These are phyloP conservation scores for Erpetoichthys calabaricus DNA, from an alignment of 2,797 vertebrate genomes.

Conservation along the genomic window DNA sequence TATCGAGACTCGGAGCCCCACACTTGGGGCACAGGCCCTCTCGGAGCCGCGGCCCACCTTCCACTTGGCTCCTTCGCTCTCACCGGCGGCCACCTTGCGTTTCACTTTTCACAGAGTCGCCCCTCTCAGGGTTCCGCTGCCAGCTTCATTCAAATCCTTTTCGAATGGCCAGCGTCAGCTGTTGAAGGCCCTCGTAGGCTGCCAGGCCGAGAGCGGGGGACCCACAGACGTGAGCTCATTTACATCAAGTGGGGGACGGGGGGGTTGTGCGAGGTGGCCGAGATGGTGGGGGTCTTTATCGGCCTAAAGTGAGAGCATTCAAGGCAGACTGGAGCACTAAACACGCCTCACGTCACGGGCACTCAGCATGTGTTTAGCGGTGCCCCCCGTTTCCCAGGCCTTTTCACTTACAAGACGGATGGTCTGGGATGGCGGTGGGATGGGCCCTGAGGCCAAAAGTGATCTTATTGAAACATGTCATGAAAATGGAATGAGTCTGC, in stretches of 20 bases:
- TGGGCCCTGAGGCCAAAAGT: constrained; percentile 5
- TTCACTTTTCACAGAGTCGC: constrained; percentile 23
- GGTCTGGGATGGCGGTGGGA: neutral
- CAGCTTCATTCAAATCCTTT: constrained; percentile 37
- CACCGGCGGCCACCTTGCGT: constrained; percentile 3
- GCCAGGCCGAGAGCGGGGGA: constrained; percentile 24
- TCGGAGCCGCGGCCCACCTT: too few relatives aligned
- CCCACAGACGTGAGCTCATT: constrained; percentile 44
- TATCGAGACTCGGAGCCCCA: too few relatives aligned
- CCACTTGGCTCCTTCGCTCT: too few relatives aligned
- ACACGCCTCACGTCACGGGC: constrained; percentile 30
- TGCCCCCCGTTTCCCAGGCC: constrained; percentile 5
- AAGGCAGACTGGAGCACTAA: constrained; percentile 35
- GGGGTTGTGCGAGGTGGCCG: constrained; percentile 34
- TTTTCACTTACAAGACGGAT: neutral
- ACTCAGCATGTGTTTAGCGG: constrained; percentile 5
- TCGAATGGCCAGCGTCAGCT: constrained; percentile 26
- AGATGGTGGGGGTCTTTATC: constrained; percentile 66
- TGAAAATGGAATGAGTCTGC: too few relatives aligned
- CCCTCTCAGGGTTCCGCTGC: constrained; percentile 22
- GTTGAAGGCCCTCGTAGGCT: constrained; percentile 20
- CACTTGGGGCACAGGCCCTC: too few relatives aligned
- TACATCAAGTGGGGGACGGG: constrained; percentile 38
- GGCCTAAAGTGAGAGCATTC: constrained; percentile 44
- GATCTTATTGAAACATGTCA: constrained; percentile 9